phyloP scores from a whole-genome alignment of 2,888 invertebrate genomes.

The Polydrusus pterygomalis region DNA sequence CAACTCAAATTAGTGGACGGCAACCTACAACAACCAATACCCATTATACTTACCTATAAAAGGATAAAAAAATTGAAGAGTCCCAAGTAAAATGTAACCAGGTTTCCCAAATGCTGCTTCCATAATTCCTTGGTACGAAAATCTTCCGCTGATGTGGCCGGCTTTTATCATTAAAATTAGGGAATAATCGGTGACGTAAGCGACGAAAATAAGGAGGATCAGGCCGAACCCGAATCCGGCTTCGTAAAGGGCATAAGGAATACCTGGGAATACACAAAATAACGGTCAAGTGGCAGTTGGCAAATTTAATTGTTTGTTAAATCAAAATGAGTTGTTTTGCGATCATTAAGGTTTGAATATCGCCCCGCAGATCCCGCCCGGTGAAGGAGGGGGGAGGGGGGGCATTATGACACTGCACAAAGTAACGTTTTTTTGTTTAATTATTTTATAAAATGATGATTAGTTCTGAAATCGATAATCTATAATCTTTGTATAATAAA shows the following conservation, averaged over 20 bases:
- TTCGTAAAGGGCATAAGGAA: conserved; percentile 87
- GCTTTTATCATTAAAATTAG: conserved; percentile 84
- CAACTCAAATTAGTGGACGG: too few relatives aligned
- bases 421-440: too few relatives aligned
- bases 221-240: conserved; percentile 88
- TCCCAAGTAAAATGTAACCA: conserved; percentile 84
- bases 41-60: conserved; percentile 79
- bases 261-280: conserved; percentile 71
- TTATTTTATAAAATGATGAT: too few relatives aligned
- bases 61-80: conserved; percentile 88
- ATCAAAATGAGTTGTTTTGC: too few relatives aligned
- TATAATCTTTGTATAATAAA: conserved; percentile 8
- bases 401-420: too few relatives aligned
- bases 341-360: too few relatives aligned
- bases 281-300: too few relatives aligned
- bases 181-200: conserved; percentile 87
- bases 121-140: conserved; percentile 87
- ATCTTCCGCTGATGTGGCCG: conserved; percentile 84
- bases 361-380: too few relatives aligned
- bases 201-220: conserved; percentile 80
- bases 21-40: too few relatives aligned
- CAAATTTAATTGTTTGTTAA: too few relatives aligned
- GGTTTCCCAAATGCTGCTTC: conserved; percentile 86
- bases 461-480: conserved; percentile 13
- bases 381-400: too few relatives aligned